Percentiles rank a stretch among this genome's conserved stretches.
Conservation (phyloP, 2,888 invertebrate genomes). For the Diachrysia chrysitis region DNA sequence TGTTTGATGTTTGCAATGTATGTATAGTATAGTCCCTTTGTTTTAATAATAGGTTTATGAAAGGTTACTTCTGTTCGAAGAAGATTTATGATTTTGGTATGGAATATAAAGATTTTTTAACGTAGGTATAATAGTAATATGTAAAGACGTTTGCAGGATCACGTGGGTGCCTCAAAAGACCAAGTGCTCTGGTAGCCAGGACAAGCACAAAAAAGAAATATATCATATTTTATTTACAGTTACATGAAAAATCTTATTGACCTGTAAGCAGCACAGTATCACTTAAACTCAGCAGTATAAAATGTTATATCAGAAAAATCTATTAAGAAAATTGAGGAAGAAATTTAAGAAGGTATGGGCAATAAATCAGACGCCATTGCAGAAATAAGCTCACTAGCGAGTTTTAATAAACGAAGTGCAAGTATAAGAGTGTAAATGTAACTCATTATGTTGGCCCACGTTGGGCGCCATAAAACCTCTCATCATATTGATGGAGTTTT, state of each 20-base stretch:
- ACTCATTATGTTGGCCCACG: constrained; percentile 69
- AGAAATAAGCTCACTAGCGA: constrained; percentile 20
- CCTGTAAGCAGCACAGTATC: not conserved
- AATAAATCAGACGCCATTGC: not conserved
- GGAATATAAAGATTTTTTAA: no score
- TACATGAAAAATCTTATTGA: no score
- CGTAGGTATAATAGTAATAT: no score
- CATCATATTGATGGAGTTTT: constrained; percentile 70
- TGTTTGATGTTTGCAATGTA: constrained; percentile 37
- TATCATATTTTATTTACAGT: no score
- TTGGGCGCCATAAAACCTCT: constrained; percentile 63
- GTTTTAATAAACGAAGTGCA: constrained; percentile 58
- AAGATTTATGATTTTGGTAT: no score
- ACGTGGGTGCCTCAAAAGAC: not conserved
- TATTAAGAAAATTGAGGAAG: not conserved
- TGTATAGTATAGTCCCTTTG: constrained; percentile 20
- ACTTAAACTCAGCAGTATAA: not conserved
- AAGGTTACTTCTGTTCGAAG: no score
- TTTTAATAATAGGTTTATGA: not conserved
- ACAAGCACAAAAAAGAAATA: no score
- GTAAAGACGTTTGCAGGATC: constrained; percentile 5
- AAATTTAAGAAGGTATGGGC: not conserved
- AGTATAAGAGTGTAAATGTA: constrained; percentile 67
- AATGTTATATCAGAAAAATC: not conserved
- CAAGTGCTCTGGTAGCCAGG: no score